Conservation (phyloP, 2,888 invertebrate species). For the Selenia dentaria region DNA sequence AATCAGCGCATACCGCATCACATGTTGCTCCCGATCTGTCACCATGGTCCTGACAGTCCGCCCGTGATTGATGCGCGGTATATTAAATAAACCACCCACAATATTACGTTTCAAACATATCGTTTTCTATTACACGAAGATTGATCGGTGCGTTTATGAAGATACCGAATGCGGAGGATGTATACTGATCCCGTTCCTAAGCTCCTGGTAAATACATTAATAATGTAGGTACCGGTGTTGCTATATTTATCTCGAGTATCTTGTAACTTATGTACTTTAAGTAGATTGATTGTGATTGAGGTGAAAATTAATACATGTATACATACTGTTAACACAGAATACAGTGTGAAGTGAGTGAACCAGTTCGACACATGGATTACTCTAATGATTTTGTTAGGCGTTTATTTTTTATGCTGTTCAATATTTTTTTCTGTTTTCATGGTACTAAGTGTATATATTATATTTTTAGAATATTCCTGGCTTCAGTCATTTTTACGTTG, state of each 20-base stretch:
- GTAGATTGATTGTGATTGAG: no score
- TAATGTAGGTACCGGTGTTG: neutral
- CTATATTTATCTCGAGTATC: neutral
- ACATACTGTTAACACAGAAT: no score
- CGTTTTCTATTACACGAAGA: conserved; percentile 70
- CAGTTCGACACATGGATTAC: no score
- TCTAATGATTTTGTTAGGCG: no score
- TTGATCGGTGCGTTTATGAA: conserved; percentile 70
- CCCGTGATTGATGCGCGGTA: conserved; percentile 74
- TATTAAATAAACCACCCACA: conserved; percentile 76
- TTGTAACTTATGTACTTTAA: no score
- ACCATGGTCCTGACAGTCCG: conserved; percentile 59
- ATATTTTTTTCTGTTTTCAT: no score
- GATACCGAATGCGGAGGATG: conserved; percentile 15
- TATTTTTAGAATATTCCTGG: no score
- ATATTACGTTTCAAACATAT: conserved; percentile 79
- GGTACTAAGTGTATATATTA: no score
- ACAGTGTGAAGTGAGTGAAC: no score
- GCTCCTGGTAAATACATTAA: neutral
- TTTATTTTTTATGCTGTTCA: no score
- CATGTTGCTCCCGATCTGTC: conserved; percentile 74
- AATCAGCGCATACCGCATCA: conserved; percentile 46
- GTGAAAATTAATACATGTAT: no score
- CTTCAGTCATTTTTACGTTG: no score
- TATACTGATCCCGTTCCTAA: neutral